Evolutionary conservation across 2,888 invertebrate species (phyloP), one percentile per base, ranked within the genome.

Genomic region (Therioaphis trifolii): DNA sequence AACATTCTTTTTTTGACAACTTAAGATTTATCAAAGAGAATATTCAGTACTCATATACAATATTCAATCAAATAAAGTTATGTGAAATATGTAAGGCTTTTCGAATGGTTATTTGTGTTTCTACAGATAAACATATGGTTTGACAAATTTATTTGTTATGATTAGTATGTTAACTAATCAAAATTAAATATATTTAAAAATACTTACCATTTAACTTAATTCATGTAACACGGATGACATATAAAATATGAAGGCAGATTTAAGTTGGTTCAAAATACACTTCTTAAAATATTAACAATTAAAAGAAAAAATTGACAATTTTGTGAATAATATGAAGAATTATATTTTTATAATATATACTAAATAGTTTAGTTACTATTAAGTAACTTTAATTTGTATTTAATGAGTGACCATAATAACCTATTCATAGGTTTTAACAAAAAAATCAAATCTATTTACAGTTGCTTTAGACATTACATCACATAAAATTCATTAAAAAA

Each of bases 401-500:
- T 24, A 52, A 24, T 66, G 11, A 12, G 52, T 68, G 68, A 40
- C 78, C 68, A 68, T 40, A 78, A 55, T 68, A 69, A 69, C 55
- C 68, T 78, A 78, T 24, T 40, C 18, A 24, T 78, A 55, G 78
- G 55, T 78, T 78, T 68, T 78, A 68, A 78, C 78, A 78, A 43
- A 66, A 75, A 78, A 78, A 78, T 40, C 35, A 69, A 78, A 55
- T 55, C n/a, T 78, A 78, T 78, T 12, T 69, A 78, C 68, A 80
- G 29, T 35, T 80, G 79, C 40, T 55, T 40, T 69, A 27, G 14
- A 43, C 52, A 68, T 35, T 52, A 35, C 58, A 68, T 77, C 29
- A 68, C 40, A 69, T n/a, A 68, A 79, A 79, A 79, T 46, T 79
- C 69, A 71, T 55, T 49, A 69, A 78, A 78, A 74, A 74, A 76